phyloP scores from a whole-genome alignment of 2,113 vertebrate genomes.

The Aphelocoma coerulescens region DNA sequence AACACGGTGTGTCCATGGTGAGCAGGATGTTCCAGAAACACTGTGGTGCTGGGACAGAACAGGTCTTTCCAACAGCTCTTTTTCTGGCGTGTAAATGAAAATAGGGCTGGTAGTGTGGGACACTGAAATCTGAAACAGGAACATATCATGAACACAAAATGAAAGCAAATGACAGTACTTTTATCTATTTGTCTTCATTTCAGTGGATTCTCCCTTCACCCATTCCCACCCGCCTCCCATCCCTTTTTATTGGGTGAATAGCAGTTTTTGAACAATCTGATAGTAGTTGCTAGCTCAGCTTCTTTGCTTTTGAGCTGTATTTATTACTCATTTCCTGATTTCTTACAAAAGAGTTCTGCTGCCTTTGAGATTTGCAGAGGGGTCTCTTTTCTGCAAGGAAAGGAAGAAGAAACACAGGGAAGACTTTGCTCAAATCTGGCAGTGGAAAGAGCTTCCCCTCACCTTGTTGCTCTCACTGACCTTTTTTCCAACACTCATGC shows the following conservation, averaged over 20 bases:
- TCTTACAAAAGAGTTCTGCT: conserved; percentile 15
- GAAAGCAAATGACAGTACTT: neutral
- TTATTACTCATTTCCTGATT: conserved; percentile 48
- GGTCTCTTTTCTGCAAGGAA: neutral
- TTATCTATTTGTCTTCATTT: conserved; percentile 36
- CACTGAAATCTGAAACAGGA: neutral
- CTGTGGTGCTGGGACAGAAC: neutral
- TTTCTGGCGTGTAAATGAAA: neutral
- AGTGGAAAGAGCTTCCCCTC: neutral
- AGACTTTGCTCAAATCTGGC: neutral
- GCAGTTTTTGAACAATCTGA: conserved; percentile 42
- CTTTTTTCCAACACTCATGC: neutral
- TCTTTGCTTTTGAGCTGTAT: conserved; percentile 34
- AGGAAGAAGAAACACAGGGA: neutral
- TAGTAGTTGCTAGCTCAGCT: conserved; percentile 49
- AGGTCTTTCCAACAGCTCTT: neutral
- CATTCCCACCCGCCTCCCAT: neutral
- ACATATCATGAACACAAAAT: neutral
- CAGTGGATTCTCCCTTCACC: neutral
- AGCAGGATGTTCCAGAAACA: neutral
- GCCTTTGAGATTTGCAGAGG: conserved; percentile 7
- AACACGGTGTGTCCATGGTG: fast-evolving
- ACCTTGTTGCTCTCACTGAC: neutral
- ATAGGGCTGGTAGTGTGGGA: neutral
- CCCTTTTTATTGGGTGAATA: conserved; percentile 27